Evolutionary conservation across 2,797 vertebrate genomes (phyloP).

Genomic region (Diplodus sargus): DNA sequence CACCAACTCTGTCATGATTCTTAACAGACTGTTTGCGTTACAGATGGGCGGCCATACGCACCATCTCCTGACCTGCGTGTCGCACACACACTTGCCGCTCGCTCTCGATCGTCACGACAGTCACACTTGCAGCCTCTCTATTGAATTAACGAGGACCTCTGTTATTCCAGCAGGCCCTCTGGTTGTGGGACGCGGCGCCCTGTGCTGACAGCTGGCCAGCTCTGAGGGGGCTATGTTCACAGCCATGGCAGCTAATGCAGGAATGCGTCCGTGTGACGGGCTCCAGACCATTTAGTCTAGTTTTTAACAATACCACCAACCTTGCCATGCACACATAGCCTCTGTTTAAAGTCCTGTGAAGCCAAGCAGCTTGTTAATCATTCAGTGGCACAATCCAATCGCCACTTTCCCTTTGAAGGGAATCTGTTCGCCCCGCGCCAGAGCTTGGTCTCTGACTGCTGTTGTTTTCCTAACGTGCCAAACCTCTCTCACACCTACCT

Average conservation of each 20-base stretch:
- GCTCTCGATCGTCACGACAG: constrained; percentile 51
- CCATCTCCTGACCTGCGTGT: constrained; percentile 39
- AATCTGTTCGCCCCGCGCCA: constrained; percentile 33
- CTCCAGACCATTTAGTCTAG: constrained; percentile 81
- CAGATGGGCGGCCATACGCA: not conserved
- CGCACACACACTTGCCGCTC: constrained; percentile 35
- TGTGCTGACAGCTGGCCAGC: constrained; percentile 64
- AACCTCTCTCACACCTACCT: constrained; percentile 10
- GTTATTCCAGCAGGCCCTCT: constrained; percentile 54
- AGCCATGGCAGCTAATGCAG: constrained; percentile 78
- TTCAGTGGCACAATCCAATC: constrained; percentile 66
- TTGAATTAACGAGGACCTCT: constrained; percentile 69
- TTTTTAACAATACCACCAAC: constrained; percentile 75
- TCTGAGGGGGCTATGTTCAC: constrained; percentile 66
- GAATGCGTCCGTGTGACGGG: constrained; percentile 86
- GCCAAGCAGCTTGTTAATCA: constrained; percentile 81
- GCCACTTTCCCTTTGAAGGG: constrained; percentile 60
- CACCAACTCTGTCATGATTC: not conserved
- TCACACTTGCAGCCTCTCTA: constrained; percentile 52
- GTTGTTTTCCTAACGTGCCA: constrained; percentile 18
- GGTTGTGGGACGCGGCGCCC: constrained; percentile 53
- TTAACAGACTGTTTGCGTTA: constrained; percentile 12
- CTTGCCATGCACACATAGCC: constrained; percentile 65
- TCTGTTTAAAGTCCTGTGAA: constrained; percentile 71
- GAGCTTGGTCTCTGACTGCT: constrained; percentile 32